phyloP scores from a whole-genome alignment of 2,888 invertebrate species.

The Zhengitettix transpicula region DNA sequence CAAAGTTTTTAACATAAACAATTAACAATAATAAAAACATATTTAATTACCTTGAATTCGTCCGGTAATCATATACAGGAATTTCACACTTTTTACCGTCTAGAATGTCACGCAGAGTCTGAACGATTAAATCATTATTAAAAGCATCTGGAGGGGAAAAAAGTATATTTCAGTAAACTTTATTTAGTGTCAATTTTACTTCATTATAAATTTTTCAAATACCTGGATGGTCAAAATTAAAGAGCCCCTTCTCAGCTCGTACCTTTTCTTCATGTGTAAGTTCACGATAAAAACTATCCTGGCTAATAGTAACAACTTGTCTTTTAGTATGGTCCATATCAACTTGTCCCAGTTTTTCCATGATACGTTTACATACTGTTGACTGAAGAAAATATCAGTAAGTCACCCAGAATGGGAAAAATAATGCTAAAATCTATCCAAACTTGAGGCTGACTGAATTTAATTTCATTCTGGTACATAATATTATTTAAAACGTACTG shows the following conservation, averaged over 20 bases:
- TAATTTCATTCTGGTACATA: too few relatives aligned
- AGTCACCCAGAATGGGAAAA: too few relatives aligned
- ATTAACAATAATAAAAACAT: not conserved
- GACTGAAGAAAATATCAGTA: slow-evolving; percentile 40
- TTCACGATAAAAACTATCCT: slow-evolving; percentile 92
- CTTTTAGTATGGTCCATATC: slow-evolving; percentile 77
- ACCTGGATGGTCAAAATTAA: slow-evolving; percentile 96
- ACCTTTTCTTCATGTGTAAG: slow-evolving; percentile 62
- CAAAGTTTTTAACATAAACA: not conserved
- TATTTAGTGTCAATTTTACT: not conserved
- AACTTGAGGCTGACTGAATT: too few relatives aligned
- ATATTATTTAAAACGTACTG: too few relatives aligned
- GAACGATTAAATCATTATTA: slow-evolving; percentile 69
- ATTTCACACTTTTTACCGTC: slow-evolving; percentile 77
- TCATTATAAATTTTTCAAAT: slow-evolving; percentile 9
- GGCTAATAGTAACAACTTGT: slow-evolving; percentile 86
- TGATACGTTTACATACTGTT: slow-evolving; percentile 94
- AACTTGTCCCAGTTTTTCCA: slow-evolving; percentile 89
- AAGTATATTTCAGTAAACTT: not conserved
- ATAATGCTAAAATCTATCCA: too few relatives aligned
- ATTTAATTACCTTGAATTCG: slow-evolving; percentile 64
- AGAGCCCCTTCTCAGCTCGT: slow-evolving; percentile 75
- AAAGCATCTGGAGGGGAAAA: slow-evolving; percentile 54
- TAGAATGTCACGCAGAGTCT: slow-evolving; percentile 65
- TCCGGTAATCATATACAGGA: slow-evolving; percentile 84